Evolutionary conservation across 2,888 invertebrate species (phyloP), one percentile per base, ranked within the genome.

Genomic region (Uropetala carovei): DNA sequence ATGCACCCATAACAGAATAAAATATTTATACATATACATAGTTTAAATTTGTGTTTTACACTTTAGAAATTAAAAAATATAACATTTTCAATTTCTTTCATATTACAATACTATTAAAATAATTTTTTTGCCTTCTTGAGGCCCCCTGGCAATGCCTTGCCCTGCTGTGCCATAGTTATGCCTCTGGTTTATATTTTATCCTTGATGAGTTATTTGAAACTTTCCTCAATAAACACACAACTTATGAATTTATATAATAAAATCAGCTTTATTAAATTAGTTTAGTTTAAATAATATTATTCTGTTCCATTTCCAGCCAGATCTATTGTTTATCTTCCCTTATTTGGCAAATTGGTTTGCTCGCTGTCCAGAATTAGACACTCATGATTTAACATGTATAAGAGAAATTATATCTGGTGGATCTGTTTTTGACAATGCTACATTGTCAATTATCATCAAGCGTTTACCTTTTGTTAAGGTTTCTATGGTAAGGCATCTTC

Each of bases 331-430:
- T n/a, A 64, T 89, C n/a, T 89, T 89, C 43, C 89, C 89, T 43
- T 89, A 64, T 43, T 30, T 89, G 60, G 89, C 89, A 11, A 89
- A 89, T 60, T 89, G 89, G 89, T 89, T 89, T 89, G 64, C 89
- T 64, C 60, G 89, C n/a, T 89, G 43, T 43, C 64, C 60, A 43
- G 89, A 89, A 43, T n/a, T 89, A n/a, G 64, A 64, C 22, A 89
- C 60, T 0, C 60, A 89, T n/a, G 89, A 89, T 43, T 59, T 89
- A 27, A 43, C 30, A 1, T 43, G 11, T 4, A 18, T 89, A 0
- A 64, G 8, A 43, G 89, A 89, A 43, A 68, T 89, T 9, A 18
- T 89, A 18, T 43, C 43, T 43, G 64, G 64, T n/a, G 89, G 89
- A 18, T 89, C 89, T n/a, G 89, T 89, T 30, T 60, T 89, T 89